Evolutionary conservation across 2,113 vertebrate genomes (phyloP).

Genomic region (Takifugu flavidus): DNA sequence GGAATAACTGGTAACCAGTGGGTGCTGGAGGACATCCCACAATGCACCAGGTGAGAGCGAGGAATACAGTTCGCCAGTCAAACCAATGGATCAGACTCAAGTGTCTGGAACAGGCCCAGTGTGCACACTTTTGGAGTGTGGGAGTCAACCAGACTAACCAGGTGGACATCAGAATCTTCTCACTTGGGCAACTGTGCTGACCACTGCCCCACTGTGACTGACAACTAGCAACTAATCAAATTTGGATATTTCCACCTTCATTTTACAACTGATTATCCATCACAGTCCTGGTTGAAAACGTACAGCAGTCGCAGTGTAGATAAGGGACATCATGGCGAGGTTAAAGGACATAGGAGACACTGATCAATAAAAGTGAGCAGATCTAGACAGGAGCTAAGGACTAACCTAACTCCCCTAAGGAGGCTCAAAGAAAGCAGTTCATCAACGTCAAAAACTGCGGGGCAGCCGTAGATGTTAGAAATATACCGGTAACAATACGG

Average conservation of each 20-base stretch:
- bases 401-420: slow-evolving; percentile 10
- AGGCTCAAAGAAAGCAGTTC: slow-evolving; percentile 18
- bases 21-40: too few species aligned
- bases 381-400: slow-evolving; percentile 14
- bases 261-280: not conserved
- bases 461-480: not conserved
- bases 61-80: slow-evolving; percentile 6
- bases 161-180: too few species aligned
- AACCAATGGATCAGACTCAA: too few species aligned
- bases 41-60: too few species aligned
- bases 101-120: too few species aligned
- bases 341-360: slow-evolving; percentile 30
- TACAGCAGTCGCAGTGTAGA: slow-evolving; percentile 1
- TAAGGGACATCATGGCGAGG: slow-evolving; percentile 16
- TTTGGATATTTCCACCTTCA: too few species aligned
- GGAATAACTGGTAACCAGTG: too few species aligned
- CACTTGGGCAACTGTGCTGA: too few species aligned
- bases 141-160: too few species aligned
- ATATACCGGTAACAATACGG: not conserved
- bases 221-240: too few species aligned
- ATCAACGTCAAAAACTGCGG: slow-evolving; percentile 35
- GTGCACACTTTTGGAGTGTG: too few species aligned
- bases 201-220: too few species aligned
- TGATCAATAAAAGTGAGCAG: slow-evolving; percentile 40
- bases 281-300: not conserved